Evolutionary conservation across 2,113 vertebrate species (phyloP).

Genomic region (Pomatorhinus ruficollis): DNA sequence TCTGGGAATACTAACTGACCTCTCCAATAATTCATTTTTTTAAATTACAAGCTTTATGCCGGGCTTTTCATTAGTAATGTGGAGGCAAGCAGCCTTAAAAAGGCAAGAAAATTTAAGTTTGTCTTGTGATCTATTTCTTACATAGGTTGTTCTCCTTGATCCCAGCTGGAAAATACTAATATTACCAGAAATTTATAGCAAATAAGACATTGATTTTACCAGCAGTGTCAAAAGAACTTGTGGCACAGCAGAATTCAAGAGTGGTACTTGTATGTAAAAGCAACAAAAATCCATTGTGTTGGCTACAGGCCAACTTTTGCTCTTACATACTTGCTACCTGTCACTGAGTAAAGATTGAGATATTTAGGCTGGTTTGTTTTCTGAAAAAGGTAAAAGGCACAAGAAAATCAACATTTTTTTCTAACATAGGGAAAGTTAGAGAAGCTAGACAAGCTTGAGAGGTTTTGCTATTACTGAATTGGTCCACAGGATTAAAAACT

Average conservation of each 20-base stretch:
- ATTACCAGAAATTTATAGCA: not conserved
- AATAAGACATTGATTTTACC: conserved; percentile 33
- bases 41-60: not conserved
- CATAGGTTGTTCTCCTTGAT: conserved; percentile 46
- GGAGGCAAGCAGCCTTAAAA: conserved; percentile 23
- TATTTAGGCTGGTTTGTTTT: not conserved
- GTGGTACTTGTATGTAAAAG: not conserved
- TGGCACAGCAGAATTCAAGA: conserved; percentile 8
- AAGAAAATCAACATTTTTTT: not conserved
- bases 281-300: not conserved
- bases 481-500: not conserved
- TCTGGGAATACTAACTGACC: not conserved
- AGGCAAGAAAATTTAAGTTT: conserved; percentile 38
- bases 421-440: not conserved
- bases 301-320: not conserved
- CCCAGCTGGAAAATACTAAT: conserved; percentile 50
- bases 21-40: conserved; percentile 8
- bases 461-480: not conserved
- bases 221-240: conserved; percentile 14
- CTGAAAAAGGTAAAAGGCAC: not conserved
- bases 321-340: not conserved
- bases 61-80: conserved; percentile 11
- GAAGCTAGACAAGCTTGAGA: not conserved
- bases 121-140: conserved; percentile 20
- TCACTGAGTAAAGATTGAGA: not conserved